phyloP scores from a whole-genome alignment of 2,113 vertebrate genomes.

The Oncorhynchus clarkii region DNA sequence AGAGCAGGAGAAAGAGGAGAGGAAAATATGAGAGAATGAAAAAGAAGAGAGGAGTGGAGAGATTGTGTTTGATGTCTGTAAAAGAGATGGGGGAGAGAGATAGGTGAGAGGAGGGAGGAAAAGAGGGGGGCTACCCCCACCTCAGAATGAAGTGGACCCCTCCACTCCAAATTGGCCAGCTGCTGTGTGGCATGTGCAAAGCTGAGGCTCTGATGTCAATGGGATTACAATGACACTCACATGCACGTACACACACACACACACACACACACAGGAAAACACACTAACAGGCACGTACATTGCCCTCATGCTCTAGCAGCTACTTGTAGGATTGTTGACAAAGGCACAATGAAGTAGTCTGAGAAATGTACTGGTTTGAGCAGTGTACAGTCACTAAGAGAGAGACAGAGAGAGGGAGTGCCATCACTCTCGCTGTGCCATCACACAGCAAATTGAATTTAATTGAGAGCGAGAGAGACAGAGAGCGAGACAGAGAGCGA shows the following conservation, averaged over 20 bases:
- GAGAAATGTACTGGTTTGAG: not conserved
- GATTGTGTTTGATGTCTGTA: too few species aligned
- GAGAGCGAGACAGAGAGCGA: too few species aligned
- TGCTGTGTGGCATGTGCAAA: conserved; percentile 59
- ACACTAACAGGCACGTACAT: too few species aligned
- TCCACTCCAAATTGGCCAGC: conserved; percentile 48
- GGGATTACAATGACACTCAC: conserved; percentile 51
- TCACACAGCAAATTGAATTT: too few species aligned
- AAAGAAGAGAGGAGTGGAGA: conserved; percentile 1
- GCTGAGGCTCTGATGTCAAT: conserved; percentile 55
- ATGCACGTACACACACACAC: conserved; percentile 20
- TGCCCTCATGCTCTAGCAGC: too few species aligned
- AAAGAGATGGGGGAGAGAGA: not conserved
- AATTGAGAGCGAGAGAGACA: too few species aligned
- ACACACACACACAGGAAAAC: conserved; percentile 6
- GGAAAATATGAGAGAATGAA: not conserved
- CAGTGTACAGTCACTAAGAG: too few species aligned
- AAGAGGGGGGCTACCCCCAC: not conserved
- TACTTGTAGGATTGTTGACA: not conserved
- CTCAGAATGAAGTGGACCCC: conserved; percentile 24
- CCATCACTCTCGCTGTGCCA: too few species aligned
- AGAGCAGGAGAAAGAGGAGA: not conserved
- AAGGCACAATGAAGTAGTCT: too few species aligned
- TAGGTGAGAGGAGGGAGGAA: not conserved
- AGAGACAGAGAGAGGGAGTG: too few species aligned